Percentiles rank a stretch among this genome's conserved stretches.
Conservation (phyloP, 2,113 vertebrate species). For the Geococcyx californianus region DNA sequence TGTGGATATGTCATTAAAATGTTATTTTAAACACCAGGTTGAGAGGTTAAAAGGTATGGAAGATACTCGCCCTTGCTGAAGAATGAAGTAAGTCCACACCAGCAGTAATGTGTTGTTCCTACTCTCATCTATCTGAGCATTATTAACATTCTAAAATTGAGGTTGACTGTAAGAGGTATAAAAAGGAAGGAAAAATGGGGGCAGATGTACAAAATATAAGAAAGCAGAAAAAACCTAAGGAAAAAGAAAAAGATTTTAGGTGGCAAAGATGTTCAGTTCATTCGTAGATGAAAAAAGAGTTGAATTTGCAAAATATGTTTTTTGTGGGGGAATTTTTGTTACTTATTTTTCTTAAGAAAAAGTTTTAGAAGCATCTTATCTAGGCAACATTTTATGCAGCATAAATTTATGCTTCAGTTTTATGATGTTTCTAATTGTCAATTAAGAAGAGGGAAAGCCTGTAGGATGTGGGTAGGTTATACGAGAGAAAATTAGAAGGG, state of each 20-base stretch:
- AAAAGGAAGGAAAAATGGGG: not conserved
- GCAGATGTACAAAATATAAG: not conserved
- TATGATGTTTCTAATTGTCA: not conserved
- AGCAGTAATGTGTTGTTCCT: constrained; percentile 17
- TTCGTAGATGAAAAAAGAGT: not conserved
- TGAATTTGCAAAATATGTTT: not conserved
- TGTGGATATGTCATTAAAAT: not conserved
- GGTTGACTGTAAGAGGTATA: constrained; percentile 5
- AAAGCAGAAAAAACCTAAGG: not conserved
- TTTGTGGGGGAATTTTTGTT: not conserved
- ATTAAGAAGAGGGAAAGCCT: not conserved
- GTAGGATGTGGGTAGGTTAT: not conserved
- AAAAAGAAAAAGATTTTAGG: not conserved
- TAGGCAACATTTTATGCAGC: not conserved
- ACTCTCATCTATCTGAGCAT: not conserved
- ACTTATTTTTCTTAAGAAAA: not conserved
- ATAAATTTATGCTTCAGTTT: not conserved
- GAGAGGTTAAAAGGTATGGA: constrained; percentile 7
- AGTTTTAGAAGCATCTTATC: not conserved
- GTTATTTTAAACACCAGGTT: not conserved
- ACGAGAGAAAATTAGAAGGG: no score
- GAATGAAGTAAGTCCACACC: not conserved
- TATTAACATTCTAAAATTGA: constrained; percentile 21
- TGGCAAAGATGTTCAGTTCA: not conserved
- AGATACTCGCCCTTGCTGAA: not conserved